phyloP scores from a whole-genome alignment of 1,140 invertebrate genomes.

The Fopius arisanus region DNA sequence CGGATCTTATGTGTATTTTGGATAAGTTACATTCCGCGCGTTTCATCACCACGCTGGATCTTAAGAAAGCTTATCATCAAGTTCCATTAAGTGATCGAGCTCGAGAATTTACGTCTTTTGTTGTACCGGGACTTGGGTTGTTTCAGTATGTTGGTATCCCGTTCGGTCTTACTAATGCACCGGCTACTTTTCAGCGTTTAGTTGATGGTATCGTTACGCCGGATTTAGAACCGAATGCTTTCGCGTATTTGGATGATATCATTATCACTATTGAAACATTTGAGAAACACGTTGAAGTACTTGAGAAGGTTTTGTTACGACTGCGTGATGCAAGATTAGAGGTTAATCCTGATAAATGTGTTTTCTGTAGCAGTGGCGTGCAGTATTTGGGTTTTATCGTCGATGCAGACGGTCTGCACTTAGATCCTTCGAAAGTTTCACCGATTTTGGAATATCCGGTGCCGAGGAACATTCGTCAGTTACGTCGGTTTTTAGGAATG shows the following conservation, averaged over 20 bases:
- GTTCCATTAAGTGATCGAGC: background rate
- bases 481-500: constrained; percentile 51
- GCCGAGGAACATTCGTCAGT: constrained; percentile 42
- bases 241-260: constrained; percentile 61
- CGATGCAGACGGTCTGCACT: background rate
- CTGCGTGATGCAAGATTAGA: constrained; percentile 47
- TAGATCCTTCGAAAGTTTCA: constrained; percentile 37
- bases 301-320: constrained; percentile 49
- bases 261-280: constrained; percentile 52
- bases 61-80: constrained; percentile 41
- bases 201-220: constrained; percentile 43
- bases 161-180: constrained; percentile 55
- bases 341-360: constrained; percentile 53
- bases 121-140: constrained; percentile 47
- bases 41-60: no score
- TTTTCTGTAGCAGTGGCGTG: constrained; percentile 43
- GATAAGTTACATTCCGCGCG: no score
- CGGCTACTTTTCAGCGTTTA: constrained; percentile 54
- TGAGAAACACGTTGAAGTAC: constrained; percentile 48
- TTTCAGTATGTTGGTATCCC: constrained; percentile 59
- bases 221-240: constrained; percentile 30
- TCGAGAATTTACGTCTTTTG: constrained; percentile 51
- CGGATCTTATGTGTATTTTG: no score
- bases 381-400: constrained; percentile 32
- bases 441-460: constrained; percentile 40